Evolutionary conservation across 2,888 invertebrate genomes (phyloP).

Genomic region (Enchytraeus crypticus): DNA sequence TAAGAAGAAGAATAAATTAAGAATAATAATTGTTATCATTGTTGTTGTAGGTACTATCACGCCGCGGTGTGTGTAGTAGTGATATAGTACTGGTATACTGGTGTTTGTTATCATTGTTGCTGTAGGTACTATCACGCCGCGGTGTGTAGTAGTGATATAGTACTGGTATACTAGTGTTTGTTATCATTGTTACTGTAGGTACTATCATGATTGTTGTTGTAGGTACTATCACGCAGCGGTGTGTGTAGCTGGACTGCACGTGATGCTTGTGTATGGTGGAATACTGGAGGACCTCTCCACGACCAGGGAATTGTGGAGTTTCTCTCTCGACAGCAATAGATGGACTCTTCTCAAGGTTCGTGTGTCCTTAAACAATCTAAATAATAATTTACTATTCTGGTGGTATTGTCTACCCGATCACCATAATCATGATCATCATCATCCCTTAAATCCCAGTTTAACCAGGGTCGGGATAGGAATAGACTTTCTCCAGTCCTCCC

Average conservation of each 20-base stretch:
- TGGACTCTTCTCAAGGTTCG: conserved; percentile 37
- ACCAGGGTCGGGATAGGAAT: too few relatives aligned
- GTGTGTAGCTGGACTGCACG: conserved; percentile 70
- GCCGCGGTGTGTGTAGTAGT: conserved; percentile 77
- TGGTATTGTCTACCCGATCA: not conserved
- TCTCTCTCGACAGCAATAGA: conserved; percentile 53
- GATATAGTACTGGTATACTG: not conserved
- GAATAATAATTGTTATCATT: not conserved
- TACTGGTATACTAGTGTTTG: not conserved
- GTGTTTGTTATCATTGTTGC: not conserved
- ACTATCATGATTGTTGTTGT: not conserved
- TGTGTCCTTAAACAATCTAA: too few relatives aligned
- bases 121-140: conserved; percentile 79
- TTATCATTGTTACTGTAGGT: conserved; percentile 51
- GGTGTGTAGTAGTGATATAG: conserved; percentile 61
- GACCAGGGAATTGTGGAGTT: conserved; percentile 61
- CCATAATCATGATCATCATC: not conserved
- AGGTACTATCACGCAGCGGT: conserved; percentile 86
- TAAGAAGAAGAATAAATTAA: too few relatives aligned
- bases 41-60: conserved; percentile 67
- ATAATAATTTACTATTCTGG: not conserved
- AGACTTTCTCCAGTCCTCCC: too few relatives aligned
- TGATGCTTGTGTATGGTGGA: conserved; percentile 82
- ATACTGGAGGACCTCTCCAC: conserved; percentile 54
- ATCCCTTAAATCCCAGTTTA: too few relatives aligned